phyloP scores from a whole-genome alignment of 2,113 vertebrate genomes.

The cattle (Bos taurus) region DNA sequence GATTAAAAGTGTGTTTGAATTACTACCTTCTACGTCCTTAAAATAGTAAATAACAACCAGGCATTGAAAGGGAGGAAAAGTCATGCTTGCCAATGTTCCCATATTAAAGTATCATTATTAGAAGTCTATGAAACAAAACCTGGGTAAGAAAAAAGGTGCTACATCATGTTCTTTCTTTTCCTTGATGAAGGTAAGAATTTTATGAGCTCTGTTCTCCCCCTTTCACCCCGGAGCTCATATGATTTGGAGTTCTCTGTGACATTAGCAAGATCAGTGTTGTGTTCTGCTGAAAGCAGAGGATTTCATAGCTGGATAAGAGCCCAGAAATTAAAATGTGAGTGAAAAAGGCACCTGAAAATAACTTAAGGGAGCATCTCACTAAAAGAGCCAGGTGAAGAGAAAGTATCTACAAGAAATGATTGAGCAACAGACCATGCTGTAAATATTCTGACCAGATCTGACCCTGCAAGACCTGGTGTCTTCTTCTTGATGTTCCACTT shows the following conservation, averaged over 20 bases:
- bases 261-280: not conserved
- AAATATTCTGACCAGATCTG: not conserved
- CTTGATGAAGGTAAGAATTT: conserved; percentile 49
- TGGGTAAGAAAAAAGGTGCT: not conserved
- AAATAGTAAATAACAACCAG: conserved; percentile 11
- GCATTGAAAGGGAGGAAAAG: not conserved
- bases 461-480: not conserved
- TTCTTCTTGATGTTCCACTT: not conserved
- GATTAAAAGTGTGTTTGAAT: not conserved
- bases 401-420: not conserved
- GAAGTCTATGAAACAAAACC: not conserved
- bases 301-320: not conserved
- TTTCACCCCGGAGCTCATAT: not conserved
- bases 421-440: fast-evolving
- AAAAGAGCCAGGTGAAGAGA: not conserved
- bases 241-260: not conserved
- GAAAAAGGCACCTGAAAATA: not conserved
- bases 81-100: not conserved
- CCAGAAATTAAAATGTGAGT: not conserved
- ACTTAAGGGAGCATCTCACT: not conserved
- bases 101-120: not conserved
- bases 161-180: not conserved
- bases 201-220: not conserved
- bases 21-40: not conserved
- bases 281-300: not conserved